Percentiles rank a stretch among this genome's conserved stretches.
Conservation (phyloP, 2,113 vertebrate genomes). For the Psammodynastes pulverulentus region DNA sequence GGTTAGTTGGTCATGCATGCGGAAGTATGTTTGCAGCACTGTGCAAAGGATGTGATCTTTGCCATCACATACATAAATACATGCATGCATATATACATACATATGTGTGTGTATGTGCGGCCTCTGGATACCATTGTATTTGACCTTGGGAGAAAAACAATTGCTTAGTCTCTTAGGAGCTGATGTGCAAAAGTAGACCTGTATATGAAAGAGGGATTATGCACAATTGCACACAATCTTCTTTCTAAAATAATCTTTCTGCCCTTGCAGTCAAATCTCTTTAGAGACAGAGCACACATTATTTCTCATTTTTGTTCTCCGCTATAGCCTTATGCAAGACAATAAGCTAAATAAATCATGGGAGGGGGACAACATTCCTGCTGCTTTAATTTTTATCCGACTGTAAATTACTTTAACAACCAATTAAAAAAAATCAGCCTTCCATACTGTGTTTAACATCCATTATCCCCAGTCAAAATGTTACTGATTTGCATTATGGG, state of each 20-base stretch:
- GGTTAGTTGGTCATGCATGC: not conserved
- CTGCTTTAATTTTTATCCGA: constrained; percentile 42
- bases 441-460: constrained; percentile 46
- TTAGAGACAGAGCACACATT: not conserved
- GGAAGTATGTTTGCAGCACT: not conserved
- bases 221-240: not conserved
- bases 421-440: constrained; percentile 46
- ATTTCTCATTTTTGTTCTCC: constrained; percentile 3
- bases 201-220: not conserved
- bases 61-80: not conserved
- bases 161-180: not conserved
- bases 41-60: not conserved
- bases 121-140: not conserved
- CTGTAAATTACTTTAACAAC: constrained; percentile 53
- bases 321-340: constrained; percentile 4
- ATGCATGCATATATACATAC: not conserved
- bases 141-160: not conserved
- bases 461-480: constrained; percentile 54
- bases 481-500: constrained; percentile 46
- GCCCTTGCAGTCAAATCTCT: not conserved
- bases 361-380: constrained; percentile 31
- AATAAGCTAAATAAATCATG: not conserved
- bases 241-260: not conserved
- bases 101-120: not conserved
- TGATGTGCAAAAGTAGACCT: not conserved